Evolutionary conservation across 2,797 vertebrate species (phyloP), one percentile per base, ranked within the genome.

Genomic region (Tangara arthus): DNA sequence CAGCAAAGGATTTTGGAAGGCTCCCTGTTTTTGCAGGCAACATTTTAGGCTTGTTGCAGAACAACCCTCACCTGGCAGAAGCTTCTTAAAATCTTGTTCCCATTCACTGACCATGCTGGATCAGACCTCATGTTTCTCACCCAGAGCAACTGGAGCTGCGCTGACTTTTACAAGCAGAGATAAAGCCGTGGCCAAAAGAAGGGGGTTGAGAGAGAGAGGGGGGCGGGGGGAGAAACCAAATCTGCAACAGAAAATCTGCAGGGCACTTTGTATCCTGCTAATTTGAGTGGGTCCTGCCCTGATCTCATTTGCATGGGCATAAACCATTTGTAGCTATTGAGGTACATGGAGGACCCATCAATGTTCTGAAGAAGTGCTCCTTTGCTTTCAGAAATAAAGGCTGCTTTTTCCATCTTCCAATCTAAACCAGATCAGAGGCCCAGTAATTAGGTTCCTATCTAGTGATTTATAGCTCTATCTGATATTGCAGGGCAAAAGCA

Each of bases 331-430:
- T 41, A 92, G 68, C 28, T 86, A 0, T 4, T 53, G 61, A 53
- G 42, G 42, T 32, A 13, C 11, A 4, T 7, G 26, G 41, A 72
- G 15, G 1, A 2, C 9, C 21, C 35, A 9, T 9, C 0, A 0
- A 37, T 71, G 20, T 17, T 91, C 44, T 42, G 63, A 66, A 24
- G 88, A 83, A 72, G 22, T 20, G 39, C 10, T 66, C 41, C 50
- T 87, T 46, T 79, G 55, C 66, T 89, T 71, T 94, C 63, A 46
- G 84, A 50, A 82, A 41, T 64, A 75, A 82, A 91, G 75, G 35
- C 21, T 69, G 35, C 7, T 82, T 76, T 83, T 50, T 52, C 56
- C 53, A 39, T 68, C 44, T 82, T 44, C 44, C 60, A 37, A 30
- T 60, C 46, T 59, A 68, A 70, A 71, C 39, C 41, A 63, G 78